phyloP scores from a whole-genome alignment of 2,797 vertebrate species.

The Rhinophrynus dorsalis region DNA sequence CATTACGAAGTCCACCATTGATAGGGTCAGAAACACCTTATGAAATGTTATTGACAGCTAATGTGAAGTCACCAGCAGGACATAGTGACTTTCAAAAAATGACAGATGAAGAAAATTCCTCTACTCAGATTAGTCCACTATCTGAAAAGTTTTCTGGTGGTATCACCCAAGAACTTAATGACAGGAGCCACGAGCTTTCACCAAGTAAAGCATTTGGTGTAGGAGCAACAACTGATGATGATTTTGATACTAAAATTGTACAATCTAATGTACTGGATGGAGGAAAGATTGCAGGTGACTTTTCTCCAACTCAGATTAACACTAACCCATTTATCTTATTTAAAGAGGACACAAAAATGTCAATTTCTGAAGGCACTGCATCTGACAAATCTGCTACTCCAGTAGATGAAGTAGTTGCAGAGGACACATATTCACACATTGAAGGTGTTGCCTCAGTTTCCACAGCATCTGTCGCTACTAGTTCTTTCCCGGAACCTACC shows the following conservation, averaged over 20 bases:
- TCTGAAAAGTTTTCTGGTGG: slow-evolving; percentile 62
- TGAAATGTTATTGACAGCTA: slow-evolving; percentile 68
- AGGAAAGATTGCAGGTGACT: slow-evolving; percentile 66
- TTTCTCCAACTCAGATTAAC: slow-evolving; percentile 77
- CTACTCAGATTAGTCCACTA: slow-evolving; percentile 64
- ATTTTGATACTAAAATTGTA: slow-evolving; percentile 61
- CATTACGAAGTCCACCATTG: slow-evolving; percentile 74
- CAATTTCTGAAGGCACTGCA: slow-evolving; percentile 94
- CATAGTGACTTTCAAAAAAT: slow-evolving; percentile 53
- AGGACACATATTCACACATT: slow-evolving; percentile 94
- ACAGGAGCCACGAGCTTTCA: slow-evolving; percentile 62
- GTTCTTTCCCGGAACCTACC: slow-evolving; percentile 92
- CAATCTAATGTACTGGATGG: slow-evolving; percentile 65
- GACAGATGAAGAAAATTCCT: slow-evolving; percentile 64
- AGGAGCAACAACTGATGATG: slow-evolving; percentile 61
- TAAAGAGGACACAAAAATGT: slow-evolving; percentile 98
- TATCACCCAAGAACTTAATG: slow-evolving; percentile 69
- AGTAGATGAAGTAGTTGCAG: slow-evolving; percentile 89
- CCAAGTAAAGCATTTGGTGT: slow-evolving; percentile 59
- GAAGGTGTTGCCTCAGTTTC: slow-evolving; percentile 88
- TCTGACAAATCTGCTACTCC: slow-evolving; percentile 95
- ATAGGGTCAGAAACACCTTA: slow-evolving; percentile 70
- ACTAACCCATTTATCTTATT: slow-evolving; percentile 74
- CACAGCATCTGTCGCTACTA: slow-evolving; percentile 91
- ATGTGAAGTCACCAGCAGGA: slow-evolving; percentile 62